Evolutionary conservation across 2,797 vertebrate genomes (phyloP).

Genomic region (Scolopax rusticola): DNA sequence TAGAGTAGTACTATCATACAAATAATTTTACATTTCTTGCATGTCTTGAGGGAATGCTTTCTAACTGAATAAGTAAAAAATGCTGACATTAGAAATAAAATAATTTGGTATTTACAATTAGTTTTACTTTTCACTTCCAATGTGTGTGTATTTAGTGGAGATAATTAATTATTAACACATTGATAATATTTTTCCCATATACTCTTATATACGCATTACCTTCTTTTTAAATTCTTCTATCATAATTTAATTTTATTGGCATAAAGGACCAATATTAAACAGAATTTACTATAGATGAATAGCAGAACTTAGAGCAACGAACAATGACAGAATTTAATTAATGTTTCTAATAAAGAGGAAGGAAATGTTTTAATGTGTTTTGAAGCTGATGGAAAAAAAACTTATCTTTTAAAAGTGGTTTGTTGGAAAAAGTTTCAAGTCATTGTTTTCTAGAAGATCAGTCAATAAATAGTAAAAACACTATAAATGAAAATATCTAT

Average conservation of each 20-base stretch:
- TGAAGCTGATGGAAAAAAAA: neutral
- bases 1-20: neutral
- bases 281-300: neutral
- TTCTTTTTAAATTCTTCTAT: neutral
- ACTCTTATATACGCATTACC: fast-evolving
- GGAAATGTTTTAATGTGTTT: neutral
- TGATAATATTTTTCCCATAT: neutral
- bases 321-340: neutral
- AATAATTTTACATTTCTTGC: neutral
- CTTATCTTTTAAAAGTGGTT: neutral
- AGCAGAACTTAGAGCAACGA: neutral
- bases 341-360: neutral
- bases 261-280: neutral
- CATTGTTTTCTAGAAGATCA: neutral
- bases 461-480: neutral
- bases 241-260: neutral
- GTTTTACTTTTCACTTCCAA: neutral
- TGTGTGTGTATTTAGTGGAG: neutral
- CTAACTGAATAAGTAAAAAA: neutral
- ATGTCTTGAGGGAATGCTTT: neutral
- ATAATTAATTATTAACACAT: neutral
- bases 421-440: neutral
- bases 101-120: neutral
- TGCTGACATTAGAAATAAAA: neutral
- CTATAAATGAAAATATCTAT: neutral